These are phyloP conservation scores for Anguilla japonica DNA, from an alignment of 2,113 vertebrate genomes.

Conservation along the genomic window DNA sequence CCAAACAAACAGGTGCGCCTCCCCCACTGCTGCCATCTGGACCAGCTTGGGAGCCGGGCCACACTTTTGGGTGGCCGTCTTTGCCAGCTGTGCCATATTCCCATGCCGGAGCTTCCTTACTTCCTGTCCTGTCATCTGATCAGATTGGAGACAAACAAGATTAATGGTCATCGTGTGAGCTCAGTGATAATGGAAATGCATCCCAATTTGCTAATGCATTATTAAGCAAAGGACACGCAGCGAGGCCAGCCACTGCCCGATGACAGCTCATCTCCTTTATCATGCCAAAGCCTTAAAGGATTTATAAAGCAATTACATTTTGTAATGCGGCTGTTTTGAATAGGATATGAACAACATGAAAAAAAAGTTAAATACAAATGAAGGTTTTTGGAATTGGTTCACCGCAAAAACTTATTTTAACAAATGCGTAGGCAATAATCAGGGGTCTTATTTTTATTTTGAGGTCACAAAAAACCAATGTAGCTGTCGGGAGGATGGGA, in stretches of 20 bases:
- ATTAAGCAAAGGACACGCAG: not conserved
- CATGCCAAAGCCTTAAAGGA: constrained; percentile 3
- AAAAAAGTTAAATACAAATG: not conserved
- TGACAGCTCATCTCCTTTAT: not conserved
- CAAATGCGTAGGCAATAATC: not conserved
- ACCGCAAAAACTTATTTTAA: not conserved
- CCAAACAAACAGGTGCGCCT: constrained; percentile 59
- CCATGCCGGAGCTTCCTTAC: constrained; percentile 59
- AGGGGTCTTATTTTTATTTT: not conserved
- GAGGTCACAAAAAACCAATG: not conserved
- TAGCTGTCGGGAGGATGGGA: no score
- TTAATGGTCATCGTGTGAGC: constrained; percentile 49
- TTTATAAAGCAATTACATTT: not conserved
- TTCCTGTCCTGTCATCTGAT: constrained; percentile 66
- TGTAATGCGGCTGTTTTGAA: not conserved
- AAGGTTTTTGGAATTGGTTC: not conserved
- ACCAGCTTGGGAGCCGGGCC: constrained; percentile 54
- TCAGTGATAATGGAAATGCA: constrained; percentile 33
- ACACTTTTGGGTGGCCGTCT: constrained; percentile 50
- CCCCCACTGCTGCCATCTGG: constrained; percentile 66
- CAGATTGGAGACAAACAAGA: constrained; percentile 68
- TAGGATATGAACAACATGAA: not conserved
- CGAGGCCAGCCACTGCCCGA: not conserved
- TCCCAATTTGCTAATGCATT: constrained; percentile 23
- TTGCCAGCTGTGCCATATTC: constrained; percentile 59